These are phyloP conservation scores for Campaea margaritaria DNA, from an alignment of 2,888 invertebrate species.

Conservation along the genomic window DNA sequence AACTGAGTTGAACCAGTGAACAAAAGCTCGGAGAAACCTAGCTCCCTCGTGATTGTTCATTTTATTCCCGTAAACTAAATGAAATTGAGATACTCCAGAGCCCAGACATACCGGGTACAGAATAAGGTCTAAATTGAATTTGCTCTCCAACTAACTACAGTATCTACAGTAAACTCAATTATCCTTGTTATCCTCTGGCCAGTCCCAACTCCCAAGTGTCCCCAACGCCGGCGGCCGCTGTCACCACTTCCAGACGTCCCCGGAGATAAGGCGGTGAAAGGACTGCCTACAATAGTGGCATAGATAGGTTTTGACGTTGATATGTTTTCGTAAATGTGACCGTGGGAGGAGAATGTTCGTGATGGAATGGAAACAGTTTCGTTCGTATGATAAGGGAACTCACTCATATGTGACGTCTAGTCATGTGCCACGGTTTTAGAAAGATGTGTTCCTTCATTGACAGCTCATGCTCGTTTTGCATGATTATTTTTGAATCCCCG, in stretches of 20 bases:
- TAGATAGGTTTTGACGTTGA: conserved; percentile 10
- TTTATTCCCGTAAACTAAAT: no score
- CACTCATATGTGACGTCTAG: background rate
- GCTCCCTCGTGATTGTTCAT: no score
- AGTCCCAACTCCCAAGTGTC: background rate
- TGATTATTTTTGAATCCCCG: no score
- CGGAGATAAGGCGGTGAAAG: conserved; percentile 16
- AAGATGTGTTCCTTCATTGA: no score
- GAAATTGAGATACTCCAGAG: no score
- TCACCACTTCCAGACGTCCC: conserved; percentile 18
- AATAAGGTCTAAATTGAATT: background rate
- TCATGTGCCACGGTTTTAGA: no score
- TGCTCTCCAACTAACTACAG: background rate
- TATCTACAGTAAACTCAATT: conserved; percentile 1
- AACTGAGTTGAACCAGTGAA: no score
- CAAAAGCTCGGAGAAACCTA: no score
- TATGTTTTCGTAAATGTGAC: background rate
- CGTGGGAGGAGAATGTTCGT: background rate
- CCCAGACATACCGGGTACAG: no score
- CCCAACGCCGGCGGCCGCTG: conserved; percentile 15
- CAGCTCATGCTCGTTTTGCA: no score
- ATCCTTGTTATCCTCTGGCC: background rate
- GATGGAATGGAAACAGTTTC: background rate
- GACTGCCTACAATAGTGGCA: conserved; percentile 11
- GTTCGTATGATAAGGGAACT: background rate